phyloP scores from a whole-genome alignment of 2,113 vertebrate species.

The Aythya baeri region DNA sequence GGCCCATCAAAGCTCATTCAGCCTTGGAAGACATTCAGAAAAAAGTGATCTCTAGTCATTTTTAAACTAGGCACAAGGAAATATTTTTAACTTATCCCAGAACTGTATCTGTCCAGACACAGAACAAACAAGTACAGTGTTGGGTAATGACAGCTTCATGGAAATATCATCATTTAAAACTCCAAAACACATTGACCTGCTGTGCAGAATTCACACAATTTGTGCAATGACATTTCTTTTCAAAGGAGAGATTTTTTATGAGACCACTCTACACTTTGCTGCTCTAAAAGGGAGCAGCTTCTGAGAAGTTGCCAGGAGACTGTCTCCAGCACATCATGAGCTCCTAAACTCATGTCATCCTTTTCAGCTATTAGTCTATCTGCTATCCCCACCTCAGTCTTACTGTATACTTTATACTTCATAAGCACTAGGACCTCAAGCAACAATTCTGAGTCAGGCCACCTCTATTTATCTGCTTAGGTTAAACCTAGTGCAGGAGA shows the following conservation, averaged over 20 bases:
- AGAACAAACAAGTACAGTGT: background rate
- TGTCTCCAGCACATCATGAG: background rate
- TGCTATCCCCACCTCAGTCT: background rate
- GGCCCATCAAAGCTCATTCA: background rate
- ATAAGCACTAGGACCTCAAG: background rate
- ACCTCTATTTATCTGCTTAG: background rate
- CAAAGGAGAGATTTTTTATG: background rate
- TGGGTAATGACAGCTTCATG: background rate
- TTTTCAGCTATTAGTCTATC: background rate
- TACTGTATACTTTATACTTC: fast-evolving
- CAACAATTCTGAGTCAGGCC: background rate
- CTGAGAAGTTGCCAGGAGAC: background rate
- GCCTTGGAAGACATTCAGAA: background rate
- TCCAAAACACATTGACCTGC: background rate
- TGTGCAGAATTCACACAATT: background rate
- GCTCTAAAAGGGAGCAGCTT: background rate
- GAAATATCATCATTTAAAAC: background rate
- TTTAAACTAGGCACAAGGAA: too few species aligned
- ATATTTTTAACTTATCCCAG: background rate
- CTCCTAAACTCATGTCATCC: background rate
- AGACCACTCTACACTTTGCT: background rate
- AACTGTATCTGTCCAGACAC: background rate
- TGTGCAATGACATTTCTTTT: background rate
- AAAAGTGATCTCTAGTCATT: background rate
- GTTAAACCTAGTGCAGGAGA: background rate